A percentile compares a stretch with the other conserved stretches of the same genome.
phyloP scores from a whole-genome alignment of 1,140 invertebrate species.

The Akabosia matsudoensis region DNA sequence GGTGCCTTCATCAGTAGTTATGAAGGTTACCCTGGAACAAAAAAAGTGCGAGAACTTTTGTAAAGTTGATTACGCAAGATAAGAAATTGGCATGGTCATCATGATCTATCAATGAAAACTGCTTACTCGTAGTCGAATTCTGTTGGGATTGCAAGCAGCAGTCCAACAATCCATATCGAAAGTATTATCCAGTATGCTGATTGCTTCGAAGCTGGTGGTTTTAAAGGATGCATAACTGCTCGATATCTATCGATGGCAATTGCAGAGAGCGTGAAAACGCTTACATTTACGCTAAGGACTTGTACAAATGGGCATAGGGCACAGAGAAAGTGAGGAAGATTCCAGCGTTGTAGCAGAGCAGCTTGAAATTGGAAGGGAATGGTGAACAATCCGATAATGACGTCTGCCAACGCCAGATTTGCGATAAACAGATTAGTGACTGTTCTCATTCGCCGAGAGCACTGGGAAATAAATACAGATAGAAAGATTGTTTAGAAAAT shows the following conservation, averaged over 20 bases:
- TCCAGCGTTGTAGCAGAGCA: slow-evolving; percentile 73
- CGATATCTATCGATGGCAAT: slow-evolving; percentile 50
- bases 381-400: slow-evolving; percentile 72
- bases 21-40: background rate
- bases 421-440: slow-evolving; percentile 58
- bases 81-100: background rate
- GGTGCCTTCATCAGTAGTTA: slow-evolving; percentile 41
- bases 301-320: slow-evolving; percentile 72
- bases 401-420: slow-evolving; percentile 72
- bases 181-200: background rate
- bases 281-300: slow-evolving; percentile 71
- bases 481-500: no score
- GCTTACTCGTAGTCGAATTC: slow-evolving; percentile 3
- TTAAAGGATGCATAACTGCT: background rate
- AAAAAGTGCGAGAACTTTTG: slow-evolving; percentile 2
- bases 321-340: slow-evolving; percentile 76
- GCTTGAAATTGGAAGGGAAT: slow-evolving; percentile 83
- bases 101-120: no score
- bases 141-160: background rate
- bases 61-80: background rate
- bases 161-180: background rate
- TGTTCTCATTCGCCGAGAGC: slow-evolving; percentile 43
- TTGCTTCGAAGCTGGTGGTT: background rate
- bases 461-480: no score
- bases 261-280: slow-evolving; percentile 75